A percentile compares a stretch with the other conserved stretches of the same genome.
Evolutionary conservation across 2,888 invertebrate species (phyloP).

Genomic region (Heterodera filipjevi): DNA sequence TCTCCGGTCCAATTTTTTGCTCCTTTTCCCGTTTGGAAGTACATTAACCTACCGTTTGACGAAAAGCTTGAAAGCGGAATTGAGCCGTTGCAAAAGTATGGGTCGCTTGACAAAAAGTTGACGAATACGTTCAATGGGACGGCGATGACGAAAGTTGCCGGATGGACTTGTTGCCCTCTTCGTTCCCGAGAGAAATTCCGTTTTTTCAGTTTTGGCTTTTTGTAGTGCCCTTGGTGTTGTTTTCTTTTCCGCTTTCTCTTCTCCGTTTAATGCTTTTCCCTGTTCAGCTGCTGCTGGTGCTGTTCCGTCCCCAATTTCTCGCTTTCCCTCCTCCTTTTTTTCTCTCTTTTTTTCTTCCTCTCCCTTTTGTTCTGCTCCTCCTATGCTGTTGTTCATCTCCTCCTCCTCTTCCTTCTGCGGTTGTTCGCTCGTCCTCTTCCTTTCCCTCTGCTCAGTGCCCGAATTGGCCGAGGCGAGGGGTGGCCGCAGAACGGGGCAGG

Average conservation of each 20-base stretch:
- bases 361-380: background rate
- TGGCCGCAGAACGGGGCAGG: conserved; percentile 55
- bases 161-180: background rate
- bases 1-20: background rate
- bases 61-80: background rate
- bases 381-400: background rate
- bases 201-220: background rate
- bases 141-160: background rate
- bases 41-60: background rate
- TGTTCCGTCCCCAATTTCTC: background rate
- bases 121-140: conserved; percentile 7
- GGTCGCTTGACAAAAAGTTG: background rate
- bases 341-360: background rate
- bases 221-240: background rate
- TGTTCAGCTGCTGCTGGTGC: background rate
- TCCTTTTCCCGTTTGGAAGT: too few species aligned
- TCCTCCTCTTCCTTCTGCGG: background rate
- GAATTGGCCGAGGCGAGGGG: conserved; percentile 50
- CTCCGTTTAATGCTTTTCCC: background rate
- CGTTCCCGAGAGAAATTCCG: background rate
- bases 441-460: conserved; percentile 3
- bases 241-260: background rate
- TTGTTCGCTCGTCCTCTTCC: conserved; percentile 15
- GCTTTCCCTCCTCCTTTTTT: background rate
- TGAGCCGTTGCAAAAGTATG: background rate